Conservation (phyloP, 1,140 invertebrate genomes). For the Neomicropteryx cornuta region DNA sequence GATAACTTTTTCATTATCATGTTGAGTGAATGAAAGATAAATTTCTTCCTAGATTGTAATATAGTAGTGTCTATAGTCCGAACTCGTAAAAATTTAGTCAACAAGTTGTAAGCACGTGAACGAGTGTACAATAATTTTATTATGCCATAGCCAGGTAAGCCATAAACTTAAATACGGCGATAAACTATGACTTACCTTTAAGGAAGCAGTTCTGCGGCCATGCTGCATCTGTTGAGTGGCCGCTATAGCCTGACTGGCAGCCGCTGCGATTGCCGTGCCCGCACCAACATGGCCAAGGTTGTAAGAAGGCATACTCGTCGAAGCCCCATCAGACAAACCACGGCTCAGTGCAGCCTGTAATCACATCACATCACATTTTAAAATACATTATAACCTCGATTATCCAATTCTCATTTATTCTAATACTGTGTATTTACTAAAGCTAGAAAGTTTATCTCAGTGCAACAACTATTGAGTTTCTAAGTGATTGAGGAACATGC, state of each 20-base stretch:
- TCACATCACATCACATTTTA: not conserved
- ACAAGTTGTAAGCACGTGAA: no score
- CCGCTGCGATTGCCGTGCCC: slow-evolving; percentile 84
- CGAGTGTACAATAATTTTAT: no score
- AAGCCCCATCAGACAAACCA: slow-evolving; percentile 17
- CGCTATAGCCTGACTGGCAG: slow-evolving; percentile 91
- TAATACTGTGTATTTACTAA: no score
- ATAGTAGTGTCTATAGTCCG: no score
- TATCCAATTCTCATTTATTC: not conserved
- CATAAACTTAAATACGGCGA: slow-evolving; percentile 12
- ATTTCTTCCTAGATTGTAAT: no score
- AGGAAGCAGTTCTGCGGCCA: slow-evolving; percentile 81
- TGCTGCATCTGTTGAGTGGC: slow-evolving; percentile 96
- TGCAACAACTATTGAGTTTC: no score
- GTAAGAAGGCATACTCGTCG: slow-evolving; percentile 40
- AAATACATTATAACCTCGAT: not conserved
- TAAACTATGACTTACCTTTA: slow-evolving; percentile 58
- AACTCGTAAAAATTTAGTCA: no score
- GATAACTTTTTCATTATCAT: slow-evolving; percentile 56
- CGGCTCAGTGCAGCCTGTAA: slow-evolving; percentile 31
- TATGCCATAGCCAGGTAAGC: no score
- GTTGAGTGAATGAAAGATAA: slow-evolving; percentile 17
- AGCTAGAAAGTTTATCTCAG: no score
- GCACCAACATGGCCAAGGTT: slow-evolving; percentile 59
- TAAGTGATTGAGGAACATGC: no score